Evolutionary conservation across 2,888 invertebrate species (phyloP).

Genomic region (Oscheius myriophilus): DNA sequence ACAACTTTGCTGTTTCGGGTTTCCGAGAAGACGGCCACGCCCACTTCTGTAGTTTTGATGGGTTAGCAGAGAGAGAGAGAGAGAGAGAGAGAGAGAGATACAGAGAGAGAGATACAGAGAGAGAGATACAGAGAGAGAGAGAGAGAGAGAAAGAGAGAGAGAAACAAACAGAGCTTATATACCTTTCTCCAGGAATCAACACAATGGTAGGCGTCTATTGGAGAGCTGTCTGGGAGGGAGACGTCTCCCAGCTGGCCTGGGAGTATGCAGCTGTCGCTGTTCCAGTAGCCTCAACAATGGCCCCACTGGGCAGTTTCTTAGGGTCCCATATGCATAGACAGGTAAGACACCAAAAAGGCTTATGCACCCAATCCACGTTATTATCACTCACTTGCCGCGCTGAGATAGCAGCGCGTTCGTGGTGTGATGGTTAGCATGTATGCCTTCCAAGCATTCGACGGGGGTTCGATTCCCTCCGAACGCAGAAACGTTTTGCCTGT

Average conservation of each 20-base stretch:
- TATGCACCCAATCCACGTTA: too few species aligned
- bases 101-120: too few species aligned
- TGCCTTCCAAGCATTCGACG: constrained; percentile 54
- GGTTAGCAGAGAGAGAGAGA: too few species aligned
- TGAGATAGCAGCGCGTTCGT: constrained; percentile 32
- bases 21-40: constrained; percentile 66
- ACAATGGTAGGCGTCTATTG: constrained; percentile 10
- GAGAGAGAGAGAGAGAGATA: neutral
- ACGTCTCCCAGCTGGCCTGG: constrained; percentile 12
- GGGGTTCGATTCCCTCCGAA: constrained; percentile 50
- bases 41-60: constrained; percentile 68
- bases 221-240: constrained; percentile 10
- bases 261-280: constrained; percentile 18
- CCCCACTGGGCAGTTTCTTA: constrained; percentile 21
- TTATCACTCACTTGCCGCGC: too few species aligned
- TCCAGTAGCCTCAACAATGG: constrained; percentile 15
- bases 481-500: too few species aligned
- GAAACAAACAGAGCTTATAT: neutral
- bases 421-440: constrained; percentile 53
- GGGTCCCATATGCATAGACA: constrained; percentile 25
- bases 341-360: constrained; percentile 3
- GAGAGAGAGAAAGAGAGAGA: neutral
- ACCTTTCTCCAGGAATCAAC: neutral
- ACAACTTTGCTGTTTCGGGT: constrained; percentile 55
- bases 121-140: too few species aligned